Evolutionary conservation across 92 coral and sea anemone genomes (phyloP), one percentile per base, ranked within the genome.

Genomic region (Phymanthus crucifer): DNA sequence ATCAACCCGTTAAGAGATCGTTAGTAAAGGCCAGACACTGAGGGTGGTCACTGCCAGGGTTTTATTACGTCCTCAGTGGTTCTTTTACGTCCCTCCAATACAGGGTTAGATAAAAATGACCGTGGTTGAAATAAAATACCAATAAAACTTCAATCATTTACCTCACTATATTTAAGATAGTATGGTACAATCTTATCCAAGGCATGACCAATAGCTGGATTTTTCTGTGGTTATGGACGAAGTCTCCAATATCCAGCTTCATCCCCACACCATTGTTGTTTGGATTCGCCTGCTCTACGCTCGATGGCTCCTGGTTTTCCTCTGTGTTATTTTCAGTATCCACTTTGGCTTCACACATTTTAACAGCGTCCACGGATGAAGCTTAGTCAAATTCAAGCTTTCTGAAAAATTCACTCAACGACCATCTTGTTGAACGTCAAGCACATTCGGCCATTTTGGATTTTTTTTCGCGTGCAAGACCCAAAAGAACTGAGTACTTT

Each of bases 241-340:
- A 88, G 24, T 79, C 81, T 47, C 92, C 92, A 35, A 88, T 88
- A 72, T 88, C 92, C 29, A 88, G 76, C 77, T 84, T 84, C n/a
- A n/a, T n/a, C 26, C 73, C 81, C 36, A 83, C 74, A 48, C 81
- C 80, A 73, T 70, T 87, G 26, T 76, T 78, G 45, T 46, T 66
- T 36, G 56, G 80, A 61, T 36, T 37, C 19, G 40, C 26, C 31
- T 32, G 26, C 31, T 76, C 48, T 54, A 17, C 58, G 34, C 46
- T 81, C 37, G 26, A 52, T 37, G 1, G 10, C 9, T 19, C 58
- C 10, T 45, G 76, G 21, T 34, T 45, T 72, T 45, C 33, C 19
- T 76, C 80, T 40, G 13, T 35, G 1, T 19, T 31, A 18, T 8
- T 43, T 29, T 10, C 21, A 3, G 48, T 31, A 18, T 54, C 24